Evolutionary conservation across 2,797 vertebrate genomes (phyloP).

Genomic region (Steatocranus sp.): DNA sequence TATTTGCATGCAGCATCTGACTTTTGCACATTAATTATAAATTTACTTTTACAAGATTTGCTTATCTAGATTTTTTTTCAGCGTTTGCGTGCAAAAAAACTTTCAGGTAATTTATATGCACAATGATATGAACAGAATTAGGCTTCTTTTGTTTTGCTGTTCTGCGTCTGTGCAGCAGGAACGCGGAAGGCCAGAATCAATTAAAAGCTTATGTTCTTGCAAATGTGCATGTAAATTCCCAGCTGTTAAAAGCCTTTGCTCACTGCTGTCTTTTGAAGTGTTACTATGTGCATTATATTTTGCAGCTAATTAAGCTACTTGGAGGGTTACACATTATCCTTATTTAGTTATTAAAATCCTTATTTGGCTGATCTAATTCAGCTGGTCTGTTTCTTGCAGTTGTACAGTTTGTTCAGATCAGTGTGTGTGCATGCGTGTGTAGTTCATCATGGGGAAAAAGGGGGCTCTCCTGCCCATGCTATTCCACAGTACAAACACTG

Average conservation of each 20-base stretch:
- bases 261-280: not conserved
- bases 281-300: not conserved
- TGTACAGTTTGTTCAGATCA: not conserved
- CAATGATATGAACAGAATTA: not conserved
- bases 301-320: not conserved
- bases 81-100: not conserved
- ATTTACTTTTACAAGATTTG: not conserved
- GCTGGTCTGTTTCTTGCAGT: not conserved
- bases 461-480: slow-evolving; percentile 32
- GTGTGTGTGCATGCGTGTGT: not conserved
- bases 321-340: not conserved
- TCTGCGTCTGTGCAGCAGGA: not conserved
- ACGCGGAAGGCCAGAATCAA: not conserved
- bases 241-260: not conserved
- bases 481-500: slow-evolving; percentile 57
- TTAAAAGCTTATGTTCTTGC: not conserved
- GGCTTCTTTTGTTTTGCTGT: not conserved
- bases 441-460: not conserved
- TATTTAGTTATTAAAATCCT: not conserved
- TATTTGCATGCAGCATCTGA: not conserved
- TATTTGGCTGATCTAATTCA: not conserved
- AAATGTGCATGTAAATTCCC: not conserved
- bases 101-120: not conserved
- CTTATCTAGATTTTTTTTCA: not conserved
- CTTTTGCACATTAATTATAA: not conserved